These are phyloP conservation scores for Drosophila busckii DNA, from an alignment of 1,140 invertebrate species.

Conservation along the genomic window DNA sequence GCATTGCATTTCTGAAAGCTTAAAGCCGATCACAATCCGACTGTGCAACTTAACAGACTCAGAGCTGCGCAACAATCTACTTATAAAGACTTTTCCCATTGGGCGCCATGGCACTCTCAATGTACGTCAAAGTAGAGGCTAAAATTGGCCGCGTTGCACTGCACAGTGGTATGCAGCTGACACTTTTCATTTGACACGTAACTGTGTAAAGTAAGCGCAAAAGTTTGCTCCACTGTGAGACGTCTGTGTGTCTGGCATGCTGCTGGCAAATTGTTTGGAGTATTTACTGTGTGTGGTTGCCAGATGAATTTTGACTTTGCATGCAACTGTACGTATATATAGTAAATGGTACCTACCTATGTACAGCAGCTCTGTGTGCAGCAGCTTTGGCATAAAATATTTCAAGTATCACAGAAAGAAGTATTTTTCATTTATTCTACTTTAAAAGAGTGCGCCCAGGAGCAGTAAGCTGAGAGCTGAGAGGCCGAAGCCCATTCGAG, in stretches of 20 bases:
- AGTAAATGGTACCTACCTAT: background rate
- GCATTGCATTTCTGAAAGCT: no score
- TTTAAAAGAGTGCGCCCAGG: slow-evolving; percentile 24
- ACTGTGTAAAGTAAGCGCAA: no score
- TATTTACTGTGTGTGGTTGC: slow-evolving; percentile 32
- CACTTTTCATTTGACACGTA: no score
- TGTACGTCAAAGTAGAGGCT: slow-evolving; percentile 41
- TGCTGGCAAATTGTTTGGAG: slow-evolving; percentile 2
- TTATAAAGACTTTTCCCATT: no score
- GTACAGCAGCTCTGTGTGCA: background rate
- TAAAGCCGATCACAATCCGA: no score
- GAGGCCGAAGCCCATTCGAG: background rate
- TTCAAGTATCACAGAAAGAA: slow-evolving; percentile 60
- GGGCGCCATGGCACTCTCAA: background rate
- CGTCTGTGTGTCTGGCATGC: slow-evolving; percentile 20
- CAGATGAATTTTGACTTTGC: slow-evolving; percentile 49
- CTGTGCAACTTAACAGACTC: no score
- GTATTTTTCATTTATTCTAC: slow-evolving; percentile 47
- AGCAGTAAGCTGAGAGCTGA: slow-evolving; percentile 1
- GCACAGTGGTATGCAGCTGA: slow-evolving; percentile 19
- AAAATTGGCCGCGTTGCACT: background rate
- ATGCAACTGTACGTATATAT: slow-evolving; percentile 63
- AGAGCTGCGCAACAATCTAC: no score
- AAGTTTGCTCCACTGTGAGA: slow-evolving; percentile 6
- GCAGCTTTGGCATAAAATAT: slow-evolving; percentile 50